Evolutionary conservation across 2,113 vertebrate species (phyloP).

Genomic region (Candoia aspera): DNA sequence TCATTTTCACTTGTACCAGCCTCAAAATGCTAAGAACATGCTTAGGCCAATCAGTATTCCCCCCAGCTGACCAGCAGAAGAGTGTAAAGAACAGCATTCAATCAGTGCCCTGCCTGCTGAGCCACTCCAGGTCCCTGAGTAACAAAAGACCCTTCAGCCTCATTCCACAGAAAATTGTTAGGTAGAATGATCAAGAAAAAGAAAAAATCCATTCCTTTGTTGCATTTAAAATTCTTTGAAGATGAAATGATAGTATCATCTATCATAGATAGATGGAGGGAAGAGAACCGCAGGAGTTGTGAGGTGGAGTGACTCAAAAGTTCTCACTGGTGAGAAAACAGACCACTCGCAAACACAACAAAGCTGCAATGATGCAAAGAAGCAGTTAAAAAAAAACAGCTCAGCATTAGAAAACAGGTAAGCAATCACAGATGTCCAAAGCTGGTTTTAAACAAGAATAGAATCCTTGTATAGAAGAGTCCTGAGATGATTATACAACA

Average conservation of each 20-base stretch:
- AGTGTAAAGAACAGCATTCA: neutral
- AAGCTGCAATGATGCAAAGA: neutral
- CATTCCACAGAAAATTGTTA: neutral
- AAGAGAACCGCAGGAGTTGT: neutral
- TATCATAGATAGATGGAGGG: no score
- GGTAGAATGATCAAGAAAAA: neutral
- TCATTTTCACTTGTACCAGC: neutral
- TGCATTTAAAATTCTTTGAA: neutral
- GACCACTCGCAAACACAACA: neutral
- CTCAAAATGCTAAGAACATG: neutral
- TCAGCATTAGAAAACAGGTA: neutral
- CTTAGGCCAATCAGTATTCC: neutral
- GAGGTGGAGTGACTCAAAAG: neutral
- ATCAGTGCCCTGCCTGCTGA: neutral
- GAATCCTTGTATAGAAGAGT: neutral
- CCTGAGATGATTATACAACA: neutral
- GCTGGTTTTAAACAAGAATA: neutral
- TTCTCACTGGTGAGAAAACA: neutral
- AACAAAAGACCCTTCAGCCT: neutral
- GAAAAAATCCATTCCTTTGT: neutral
- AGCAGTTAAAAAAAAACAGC: neutral
- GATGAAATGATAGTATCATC: no score
- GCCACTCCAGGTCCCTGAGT: neutral
- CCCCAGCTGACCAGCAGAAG: neutral
- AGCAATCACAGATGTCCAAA: neutral